These are phyloP conservation scores for Automeris io DNA, from an alignment of 2,888 invertebrate genomes.

Conservation along the genomic window DNA sequence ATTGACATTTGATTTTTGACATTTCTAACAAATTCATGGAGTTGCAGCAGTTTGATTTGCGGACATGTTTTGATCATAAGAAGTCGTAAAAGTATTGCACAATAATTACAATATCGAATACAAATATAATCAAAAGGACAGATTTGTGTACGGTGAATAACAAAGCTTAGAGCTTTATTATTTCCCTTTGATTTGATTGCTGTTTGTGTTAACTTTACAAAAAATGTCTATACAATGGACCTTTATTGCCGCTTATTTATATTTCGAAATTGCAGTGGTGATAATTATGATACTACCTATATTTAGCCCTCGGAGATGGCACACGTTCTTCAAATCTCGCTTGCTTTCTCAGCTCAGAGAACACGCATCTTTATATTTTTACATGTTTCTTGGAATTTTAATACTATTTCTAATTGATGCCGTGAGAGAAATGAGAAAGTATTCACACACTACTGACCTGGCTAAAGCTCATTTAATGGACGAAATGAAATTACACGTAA, in stretches of 20 bases:
- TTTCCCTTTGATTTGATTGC: too few relatives aligned
- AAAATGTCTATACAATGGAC: slow-evolving; percentile 89
- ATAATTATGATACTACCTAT: slow-evolving; percentile 81
- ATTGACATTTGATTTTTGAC: too few relatives aligned
- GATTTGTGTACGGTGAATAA: too few relatives aligned
- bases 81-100: too few relatives aligned
- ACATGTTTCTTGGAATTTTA: slow-evolving; percentile 76
- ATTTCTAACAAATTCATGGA: too few relatives aligned
- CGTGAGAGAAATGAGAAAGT: slow-evolving; percentile 83
- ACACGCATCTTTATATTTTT: slow-evolving; percentile 82
- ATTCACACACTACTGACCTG: slow-evolving; percentile 67
- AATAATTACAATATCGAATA: too few relatives aligned
- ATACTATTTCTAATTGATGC: slow-evolving; percentile 83
- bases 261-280: slow-evolving; percentile 81
- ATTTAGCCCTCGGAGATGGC: slow-evolving; percentile 86
- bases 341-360: slow-evolving; percentile 79
- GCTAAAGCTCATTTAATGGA: slow-evolving; percentile 69
- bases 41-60: too few relatives aligned
- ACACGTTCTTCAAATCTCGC: slow-evolving; percentile 84
- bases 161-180: too few relatives aligned
- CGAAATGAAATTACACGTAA: slow-evolving; percentile 82
- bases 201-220: too few relatives aligned
- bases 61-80: too few relatives aligned
- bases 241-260: slow-evolving; percentile 83
- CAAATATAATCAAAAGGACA: too few relatives aligned